Percentiles rank a stretch among this genome's conserved stretches.
Evolutionary conservation across 2,797 vertebrate species (phyloP).

Genomic region (Scolopax bukidnonensis): DNA sequence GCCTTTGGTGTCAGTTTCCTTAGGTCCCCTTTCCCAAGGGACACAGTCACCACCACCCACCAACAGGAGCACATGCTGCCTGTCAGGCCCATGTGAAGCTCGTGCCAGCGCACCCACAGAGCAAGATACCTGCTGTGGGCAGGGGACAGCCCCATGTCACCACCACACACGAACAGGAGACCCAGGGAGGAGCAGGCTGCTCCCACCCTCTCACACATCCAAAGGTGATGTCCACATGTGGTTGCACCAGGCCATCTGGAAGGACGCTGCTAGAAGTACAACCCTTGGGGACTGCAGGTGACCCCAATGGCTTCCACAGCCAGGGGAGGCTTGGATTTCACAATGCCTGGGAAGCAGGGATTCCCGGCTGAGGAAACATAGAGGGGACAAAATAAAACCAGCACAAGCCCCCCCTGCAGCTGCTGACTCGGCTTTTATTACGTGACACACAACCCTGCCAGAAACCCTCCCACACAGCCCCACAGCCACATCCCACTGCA

Average conservation of each 20-base stretch:
- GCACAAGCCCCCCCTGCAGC: fast-evolving
- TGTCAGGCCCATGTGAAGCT: background rate
- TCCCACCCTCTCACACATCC: fast-evolving
- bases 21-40: background rate
- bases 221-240: fast-evolving
- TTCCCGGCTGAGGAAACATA: fast-evolving
- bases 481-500: background rate
- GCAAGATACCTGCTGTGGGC: fast-evolving
- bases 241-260: background rate
- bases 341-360: background rate
- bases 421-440: conserved; percentile 49
- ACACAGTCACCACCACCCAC: background rate
- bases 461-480: background rate
- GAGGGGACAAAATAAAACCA: conserved; percentile 12
- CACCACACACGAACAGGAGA: background rate
- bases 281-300: background rate
- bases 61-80: background rate
- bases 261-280: fast-evolving
- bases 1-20: background rate
- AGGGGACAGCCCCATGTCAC: background rate
- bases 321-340: background rate
- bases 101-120: background rate
- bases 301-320: background rate
- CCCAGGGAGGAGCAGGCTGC: background rate
- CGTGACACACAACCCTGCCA: background rate